These are phyloP conservation scores for Hirtodrosophila duncani DNA, from an alignment of 2,888 invertebrate species.

Conservation along the genomic window DNA sequence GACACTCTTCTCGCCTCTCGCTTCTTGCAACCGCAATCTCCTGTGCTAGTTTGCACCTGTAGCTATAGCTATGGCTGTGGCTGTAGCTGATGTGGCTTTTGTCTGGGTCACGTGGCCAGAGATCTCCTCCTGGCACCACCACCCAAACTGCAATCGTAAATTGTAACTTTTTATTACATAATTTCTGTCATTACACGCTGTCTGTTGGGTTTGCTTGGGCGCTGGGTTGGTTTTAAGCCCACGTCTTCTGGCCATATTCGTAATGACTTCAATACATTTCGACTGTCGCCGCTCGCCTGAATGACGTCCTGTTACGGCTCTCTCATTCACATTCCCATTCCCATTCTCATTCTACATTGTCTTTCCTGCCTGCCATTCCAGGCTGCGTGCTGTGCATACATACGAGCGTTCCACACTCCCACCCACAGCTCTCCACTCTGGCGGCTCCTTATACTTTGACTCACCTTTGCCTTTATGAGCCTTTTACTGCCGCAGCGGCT, in stretches of 20 bases:
- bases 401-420: constrained; percentile 34
- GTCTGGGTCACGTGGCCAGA: constrained; percentile 53
- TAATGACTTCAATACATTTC: constrained; percentile 72
- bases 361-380: constrained; percentile 14
- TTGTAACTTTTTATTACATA: constrained; percentile 76
- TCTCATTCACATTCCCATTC: too few relatives aligned
- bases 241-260: constrained; percentile 62
- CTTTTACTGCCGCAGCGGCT: constrained; percentile 42
- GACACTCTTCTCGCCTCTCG: constrained; percentile 1
- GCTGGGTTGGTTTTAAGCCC: constrained; percentile 47
- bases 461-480: constrained; percentile 39
- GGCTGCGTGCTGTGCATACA: constrained; percentile 62
- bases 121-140: constrained; percentile 3
- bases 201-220: constrained; percentile 32
- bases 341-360: constrained; percentile 35
- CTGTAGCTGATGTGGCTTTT: constrained; percentile 13
- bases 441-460: constrained; percentile 1
- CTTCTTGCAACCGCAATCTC: constrained; percentile 17
- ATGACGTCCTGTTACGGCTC: constrained; percentile 41
- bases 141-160: constrained; percentile 64
- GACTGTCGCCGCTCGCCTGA: constrained; percentile 62
- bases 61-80: constrained; percentile 27
- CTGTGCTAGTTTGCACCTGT: constrained; percentile 39
- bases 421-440: background rate
- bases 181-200: constrained; percentile 74